Evolutionary conservation across 2,113 vertebrate genomes (phyloP).

Genomic region (Lepus timidus): DNA sequence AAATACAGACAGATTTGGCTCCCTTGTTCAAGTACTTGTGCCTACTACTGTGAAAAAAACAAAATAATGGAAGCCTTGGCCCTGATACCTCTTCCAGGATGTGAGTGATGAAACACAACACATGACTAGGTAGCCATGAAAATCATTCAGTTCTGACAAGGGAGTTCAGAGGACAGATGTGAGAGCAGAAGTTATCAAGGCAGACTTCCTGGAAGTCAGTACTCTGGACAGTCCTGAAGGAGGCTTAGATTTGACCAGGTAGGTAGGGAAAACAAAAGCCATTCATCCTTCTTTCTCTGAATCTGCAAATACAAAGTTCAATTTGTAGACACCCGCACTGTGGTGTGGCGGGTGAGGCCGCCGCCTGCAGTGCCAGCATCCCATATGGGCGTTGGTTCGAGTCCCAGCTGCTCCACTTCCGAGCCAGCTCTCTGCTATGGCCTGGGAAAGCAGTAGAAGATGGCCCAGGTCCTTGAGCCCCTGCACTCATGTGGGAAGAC

Average conservation of each 20-base stretch:
- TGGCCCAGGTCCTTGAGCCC: too few species aligned
- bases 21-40: not conserved
- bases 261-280: not conserved
- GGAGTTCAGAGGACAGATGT: not conserved
- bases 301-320: conserved; percentile 46
- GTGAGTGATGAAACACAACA: not conserved
- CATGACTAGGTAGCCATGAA: not conserved
- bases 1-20: not conserved
- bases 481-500: too few species aligned
- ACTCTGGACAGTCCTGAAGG: conserved; percentile 4
- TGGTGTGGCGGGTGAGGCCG: too few species aligned
- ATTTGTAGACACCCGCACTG: not conserved
- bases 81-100: conserved; percentile 6
- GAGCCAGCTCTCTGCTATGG: too few species aligned
- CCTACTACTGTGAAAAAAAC: not conserved
- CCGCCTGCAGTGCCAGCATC: too few species aligned
- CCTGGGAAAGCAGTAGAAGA: too few species aligned
- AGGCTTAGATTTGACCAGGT: not conserved
- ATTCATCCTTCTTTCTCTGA: conserved; percentile 7
- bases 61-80: not conserved
- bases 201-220: not conserved
- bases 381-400: too few species aligned
- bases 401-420: too few species aligned
- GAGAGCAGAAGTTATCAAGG: not conserved
- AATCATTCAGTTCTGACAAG: not conserved